Conservation (phyloP, 2,113 vertebrate genomes). For the Trachemys scripta region DNA sequence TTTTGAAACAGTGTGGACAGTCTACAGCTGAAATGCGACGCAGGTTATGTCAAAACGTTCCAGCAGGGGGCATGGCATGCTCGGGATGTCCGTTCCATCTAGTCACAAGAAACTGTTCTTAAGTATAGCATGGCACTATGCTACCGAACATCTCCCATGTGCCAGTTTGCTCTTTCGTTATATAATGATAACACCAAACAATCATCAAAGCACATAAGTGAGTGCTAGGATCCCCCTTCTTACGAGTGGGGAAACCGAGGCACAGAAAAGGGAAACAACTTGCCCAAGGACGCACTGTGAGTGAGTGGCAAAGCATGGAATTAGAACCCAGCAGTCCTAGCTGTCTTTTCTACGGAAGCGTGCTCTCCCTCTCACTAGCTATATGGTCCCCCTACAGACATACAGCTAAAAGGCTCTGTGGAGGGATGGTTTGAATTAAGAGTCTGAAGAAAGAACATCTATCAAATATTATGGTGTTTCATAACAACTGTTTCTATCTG, state of each 20-base stretch:
- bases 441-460: background rate
- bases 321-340: background rate
- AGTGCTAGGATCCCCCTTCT: background rate
- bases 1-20: background rate
- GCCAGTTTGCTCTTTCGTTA: background rate
- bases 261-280: background rate
- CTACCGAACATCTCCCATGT: background rate
- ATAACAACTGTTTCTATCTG: background rate
- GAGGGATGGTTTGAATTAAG: slow-evolving; percentile 27
- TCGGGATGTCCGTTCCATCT: background rate
- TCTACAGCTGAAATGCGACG: background rate
- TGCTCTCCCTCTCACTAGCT: background rate
- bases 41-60: background rate
- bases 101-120: background rate
- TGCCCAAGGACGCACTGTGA: background rate
- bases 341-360: background rate
- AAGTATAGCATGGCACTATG: too few relatives aligned
- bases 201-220: background rate
- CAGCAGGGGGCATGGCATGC: background rate
- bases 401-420: background rate
- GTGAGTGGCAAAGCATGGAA: background rate
- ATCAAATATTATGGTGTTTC: slow-evolving; percentile 15
- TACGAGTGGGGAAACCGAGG: background rate
- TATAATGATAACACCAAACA: background rate
- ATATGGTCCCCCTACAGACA: background rate